Percentiles rank a stretch among this genome's conserved stretches.
Conservation (phyloP, 1,140 invertebrate genomes). For the Calephelis virginiensis region DNA sequence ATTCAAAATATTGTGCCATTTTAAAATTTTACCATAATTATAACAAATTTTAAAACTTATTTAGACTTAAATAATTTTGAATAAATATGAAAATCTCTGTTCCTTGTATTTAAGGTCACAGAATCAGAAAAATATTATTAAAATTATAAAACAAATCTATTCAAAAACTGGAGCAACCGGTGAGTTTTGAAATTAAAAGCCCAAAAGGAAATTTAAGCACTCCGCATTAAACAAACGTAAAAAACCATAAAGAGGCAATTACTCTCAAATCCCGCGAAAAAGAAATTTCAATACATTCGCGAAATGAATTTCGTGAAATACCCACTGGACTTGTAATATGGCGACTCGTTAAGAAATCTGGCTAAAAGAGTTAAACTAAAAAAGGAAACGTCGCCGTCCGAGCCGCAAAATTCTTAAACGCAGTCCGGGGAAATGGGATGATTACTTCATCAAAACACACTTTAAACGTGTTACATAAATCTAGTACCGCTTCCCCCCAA, state of each 20-base stretch:
- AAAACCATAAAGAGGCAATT: conserved; percentile 33
- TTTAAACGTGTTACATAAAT: conserved; percentile 78
- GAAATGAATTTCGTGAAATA: conserved; percentile 36
- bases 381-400: conserved; percentile 57
- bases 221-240: conserved; percentile 25
- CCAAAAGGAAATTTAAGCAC: conserved; percentile 24
- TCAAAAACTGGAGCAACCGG: conserved; percentile 25
- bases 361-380: conserved; percentile 65
- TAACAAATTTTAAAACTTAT: too few species aligned
- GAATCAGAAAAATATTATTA: too few species aligned
- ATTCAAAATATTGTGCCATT: too few species aligned
- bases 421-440: conserved; percentile 73
- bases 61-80: too few species aligned
- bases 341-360: conserved; percentile 58
- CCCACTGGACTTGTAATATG: conserved; percentile 37
- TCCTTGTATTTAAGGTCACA: too few species aligned
- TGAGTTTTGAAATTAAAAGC: conserved; percentile 21
- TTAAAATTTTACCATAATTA: too few species aligned
- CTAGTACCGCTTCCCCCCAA: conserved; percentile 60
- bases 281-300: conserved; percentile 41
- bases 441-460: conserved; percentile 79
- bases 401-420: conserved; percentile 76
- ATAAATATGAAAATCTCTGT: too few species aligned
- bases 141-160: background rate
- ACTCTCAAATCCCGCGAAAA: conserved; percentile 29